These are phyloP conservation scores for Nothobranchius kuhntae DNA, from an alignment of 2,113 vertebrate genomes.

Conservation along the genomic window DNA sequence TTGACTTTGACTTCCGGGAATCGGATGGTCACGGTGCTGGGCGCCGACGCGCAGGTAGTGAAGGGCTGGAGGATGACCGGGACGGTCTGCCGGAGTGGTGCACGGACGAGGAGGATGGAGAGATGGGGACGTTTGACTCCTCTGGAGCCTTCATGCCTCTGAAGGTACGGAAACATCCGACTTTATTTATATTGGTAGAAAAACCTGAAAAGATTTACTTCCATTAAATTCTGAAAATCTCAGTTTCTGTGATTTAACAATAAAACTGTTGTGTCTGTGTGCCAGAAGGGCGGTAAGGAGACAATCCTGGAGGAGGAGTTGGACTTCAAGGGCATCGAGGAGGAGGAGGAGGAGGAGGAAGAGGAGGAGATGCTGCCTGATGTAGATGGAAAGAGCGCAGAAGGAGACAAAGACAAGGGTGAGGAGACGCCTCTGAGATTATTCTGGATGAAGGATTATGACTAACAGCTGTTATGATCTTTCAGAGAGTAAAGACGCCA, in stretches of 20 bases:
- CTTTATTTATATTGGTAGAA: too few species aligned
- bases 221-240: too few species aligned
- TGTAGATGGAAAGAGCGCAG: slow-evolving; percentile 50
- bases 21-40: slow-evolving; percentile 74
- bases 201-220: too few species aligned
- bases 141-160: slow-evolving; percentile 89
- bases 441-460: too few species aligned
- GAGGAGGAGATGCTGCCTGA: slow-evolving; percentile 68
- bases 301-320: slow-evolving; percentile 86
- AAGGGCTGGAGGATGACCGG: slow-evolving; percentile 86
- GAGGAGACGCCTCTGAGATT: not conserved
- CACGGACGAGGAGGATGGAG: slow-evolving; percentile 89
- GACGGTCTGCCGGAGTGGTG: slow-evolving; percentile 93
- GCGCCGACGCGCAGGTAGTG: slow-evolving; percentile 77
- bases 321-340: slow-evolving; percentile 87
- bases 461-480: not conserved
- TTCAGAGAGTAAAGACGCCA: slow-evolving; percentile 65
- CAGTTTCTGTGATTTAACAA: too few species aligned
- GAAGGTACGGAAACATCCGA: slow-evolving; percentile 76
- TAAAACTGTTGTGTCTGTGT: not conserved
- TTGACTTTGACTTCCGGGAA: slow-evolving; percentile 90
- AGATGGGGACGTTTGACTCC: slow-evolving; percentile 93
- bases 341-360: slow-evolving; percentile 86
- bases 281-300: slow-evolving; percentile 87
- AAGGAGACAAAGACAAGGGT: slow-evolving; percentile 75